phyloP scores from a whole-genome alignment of 2,113 vertebrate species.

The Neofelis nebulosa region DNA sequence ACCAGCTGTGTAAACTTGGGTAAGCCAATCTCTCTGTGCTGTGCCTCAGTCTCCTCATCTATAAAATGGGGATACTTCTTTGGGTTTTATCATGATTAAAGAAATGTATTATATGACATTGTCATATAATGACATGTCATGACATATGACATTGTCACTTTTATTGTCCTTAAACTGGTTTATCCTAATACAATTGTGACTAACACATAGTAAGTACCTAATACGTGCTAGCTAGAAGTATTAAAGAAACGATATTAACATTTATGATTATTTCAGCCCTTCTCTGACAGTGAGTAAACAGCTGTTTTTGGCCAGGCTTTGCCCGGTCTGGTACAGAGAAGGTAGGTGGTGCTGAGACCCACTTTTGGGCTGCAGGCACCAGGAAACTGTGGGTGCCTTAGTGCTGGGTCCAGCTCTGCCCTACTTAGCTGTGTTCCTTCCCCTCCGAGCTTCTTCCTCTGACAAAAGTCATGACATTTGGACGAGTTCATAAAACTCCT shows the following conservation, averaged over 20 bases:
- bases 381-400: background rate
- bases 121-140: too few species aligned
- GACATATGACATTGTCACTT: background rate
- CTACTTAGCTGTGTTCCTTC: background rate
- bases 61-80: background rate
- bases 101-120: background rate
- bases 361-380: background rate
- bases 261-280: background rate
- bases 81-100: background rate
- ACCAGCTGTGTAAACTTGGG: background rate
- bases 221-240: background rate
- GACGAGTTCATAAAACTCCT: background rate
- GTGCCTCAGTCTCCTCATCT: background rate
- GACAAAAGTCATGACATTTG: background rate
- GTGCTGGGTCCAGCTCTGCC: too few species aligned
- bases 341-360: background rate
- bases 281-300: background rate
- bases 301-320: background rate
- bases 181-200: background rate
- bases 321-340: background rate
- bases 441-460: background rate
- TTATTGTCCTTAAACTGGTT: background rate
- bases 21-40: background rate
- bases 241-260: background rate
- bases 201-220: background rate